Percentiles rank a stretch among this genome's conserved stretches.
Conservation (phyloP, 1,140 invertebrate species). For the Pseudomyrmex concolor region DNA sequence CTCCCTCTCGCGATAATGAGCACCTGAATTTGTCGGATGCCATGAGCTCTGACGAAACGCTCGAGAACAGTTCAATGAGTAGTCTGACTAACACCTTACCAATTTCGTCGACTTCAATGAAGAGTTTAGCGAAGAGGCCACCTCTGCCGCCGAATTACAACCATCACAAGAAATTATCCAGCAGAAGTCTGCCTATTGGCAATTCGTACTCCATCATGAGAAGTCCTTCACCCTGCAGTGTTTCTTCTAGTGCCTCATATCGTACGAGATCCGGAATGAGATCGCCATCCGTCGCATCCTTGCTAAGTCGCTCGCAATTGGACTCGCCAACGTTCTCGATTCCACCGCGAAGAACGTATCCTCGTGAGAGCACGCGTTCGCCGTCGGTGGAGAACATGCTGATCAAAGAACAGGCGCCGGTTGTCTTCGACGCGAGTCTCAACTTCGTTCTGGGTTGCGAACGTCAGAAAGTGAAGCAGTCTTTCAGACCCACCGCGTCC, state of each 20-base stretch:
- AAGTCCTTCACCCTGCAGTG: constrained; percentile 67
- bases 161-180: constrained; percentile 26
- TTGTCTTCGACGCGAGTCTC: constrained; percentile 92
- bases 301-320: constrained; percentile 21
- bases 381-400: constrained; percentile 86
- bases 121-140: constrained; percentile 45
- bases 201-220: constrained; percentile 12
- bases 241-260: constrained; percentile 51
- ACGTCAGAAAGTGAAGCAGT: constrained; percentile 88
- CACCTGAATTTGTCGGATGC: not conserved
- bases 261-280: constrained; percentile 56
- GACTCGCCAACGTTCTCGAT: constrained; percentile 77
- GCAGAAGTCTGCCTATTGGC: not conserved
- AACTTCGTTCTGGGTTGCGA: constrained; percentile 91
- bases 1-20: not conserved
- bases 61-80: not conserved
- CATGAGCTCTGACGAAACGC: constrained; percentile 11
- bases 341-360: constrained; percentile 88
- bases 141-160: constrained; percentile 59
- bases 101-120: not conserved
- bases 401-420: constrained; percentile 89
- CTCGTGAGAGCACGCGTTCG: constrained; percentile 84
- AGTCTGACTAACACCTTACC: not conserved
- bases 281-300: constrained; percentile 57
- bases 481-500: constrained; percentile 89